A percentile compares a stretch with the other conserved stretches of the same genome.
phyloP scores from a whole-genome alignment of 1,140 invertebrate species.

The Ceratina japonica region DNA sequence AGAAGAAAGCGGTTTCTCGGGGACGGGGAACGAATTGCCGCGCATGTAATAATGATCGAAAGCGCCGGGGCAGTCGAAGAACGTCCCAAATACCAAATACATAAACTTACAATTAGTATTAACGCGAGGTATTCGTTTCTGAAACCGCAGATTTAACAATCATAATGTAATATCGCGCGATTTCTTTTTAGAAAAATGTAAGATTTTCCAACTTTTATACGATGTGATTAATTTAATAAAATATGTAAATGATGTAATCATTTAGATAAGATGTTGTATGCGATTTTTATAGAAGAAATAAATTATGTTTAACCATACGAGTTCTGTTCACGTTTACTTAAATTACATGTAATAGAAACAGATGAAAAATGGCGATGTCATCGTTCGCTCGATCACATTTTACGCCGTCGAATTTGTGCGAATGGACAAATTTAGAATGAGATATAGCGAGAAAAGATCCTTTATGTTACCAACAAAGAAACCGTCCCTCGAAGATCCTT shows the following conservation, averaged over 20 bases:
- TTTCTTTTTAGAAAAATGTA: no score
- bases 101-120: constrained; percentile 42
- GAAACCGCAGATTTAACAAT: no score
- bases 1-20: constrained; percentile 23
- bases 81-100: constrained; percentile 29
- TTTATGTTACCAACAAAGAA: neutral
- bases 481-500: neutral
- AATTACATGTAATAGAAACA: neutral
- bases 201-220: no score
- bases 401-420: neutral
- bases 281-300: no score
- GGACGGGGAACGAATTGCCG: neutral
- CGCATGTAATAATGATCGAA: neutral
- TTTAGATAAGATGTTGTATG: no score
- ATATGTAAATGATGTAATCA: neutral
- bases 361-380: neutral
- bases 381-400: neutral
- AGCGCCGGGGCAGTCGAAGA: neutral
- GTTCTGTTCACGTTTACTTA: neutral
- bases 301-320: no score
- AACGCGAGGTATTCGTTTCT: neutral
- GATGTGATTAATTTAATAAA: no score
- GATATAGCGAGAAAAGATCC: neutral
- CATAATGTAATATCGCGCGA: no score
- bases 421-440: constrained; percentile 14